These are phyloP conservation scores for Hemicordylus capensis DNA, from an alignment of 2,113 vertebrate genomes.

Conservation along the genomic window DNA sequence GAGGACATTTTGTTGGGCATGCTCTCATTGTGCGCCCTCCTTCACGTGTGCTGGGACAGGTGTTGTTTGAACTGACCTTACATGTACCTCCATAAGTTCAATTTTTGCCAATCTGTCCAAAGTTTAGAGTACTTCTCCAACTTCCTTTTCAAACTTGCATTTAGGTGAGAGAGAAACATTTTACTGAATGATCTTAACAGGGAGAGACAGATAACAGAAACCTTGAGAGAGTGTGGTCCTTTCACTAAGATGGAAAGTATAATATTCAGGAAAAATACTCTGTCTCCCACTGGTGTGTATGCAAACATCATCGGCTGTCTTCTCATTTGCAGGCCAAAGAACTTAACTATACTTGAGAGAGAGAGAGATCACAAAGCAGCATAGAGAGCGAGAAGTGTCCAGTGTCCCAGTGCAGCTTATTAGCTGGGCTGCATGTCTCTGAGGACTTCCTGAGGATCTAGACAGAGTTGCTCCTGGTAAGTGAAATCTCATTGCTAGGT, in stretches of 20 bases:
- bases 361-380: conserved; percentile 10
- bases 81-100: neutral
- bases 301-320: conserved; percentile 25
- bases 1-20: no score
- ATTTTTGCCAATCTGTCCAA: conserved; percentile 10
- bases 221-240: neutral
- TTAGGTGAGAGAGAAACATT: conserved; percentile 2
- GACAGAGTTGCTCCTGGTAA: conserved; percentile 32
- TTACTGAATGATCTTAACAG: conserved; percentile 2
- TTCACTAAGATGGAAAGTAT: neutral
- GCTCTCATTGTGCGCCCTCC: no score
- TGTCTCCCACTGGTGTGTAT: conserved; percentile 1
- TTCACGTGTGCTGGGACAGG: no score
- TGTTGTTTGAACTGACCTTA: no score
- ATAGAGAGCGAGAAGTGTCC: neutral
- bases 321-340: conserved; percentile 37
- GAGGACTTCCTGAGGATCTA: conserved; percentile 42
- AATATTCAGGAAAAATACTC: neutral
- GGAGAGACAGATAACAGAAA: neutral
- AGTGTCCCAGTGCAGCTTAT: conserved; percentile 46
- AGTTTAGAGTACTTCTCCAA: neutral
- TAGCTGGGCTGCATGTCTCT: conserved; percentile 43
- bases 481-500: conserved; percentile 40
- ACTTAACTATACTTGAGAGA: conserved; percentile 29
- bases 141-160: conserved; percentile 1